Percentiles rank a stretch among this genome's conserved stretches.
phyloP scores from a whole-genome alignment of 2,113 vertebrate genomes.

The Anoplopoma fimbria region DNA sequence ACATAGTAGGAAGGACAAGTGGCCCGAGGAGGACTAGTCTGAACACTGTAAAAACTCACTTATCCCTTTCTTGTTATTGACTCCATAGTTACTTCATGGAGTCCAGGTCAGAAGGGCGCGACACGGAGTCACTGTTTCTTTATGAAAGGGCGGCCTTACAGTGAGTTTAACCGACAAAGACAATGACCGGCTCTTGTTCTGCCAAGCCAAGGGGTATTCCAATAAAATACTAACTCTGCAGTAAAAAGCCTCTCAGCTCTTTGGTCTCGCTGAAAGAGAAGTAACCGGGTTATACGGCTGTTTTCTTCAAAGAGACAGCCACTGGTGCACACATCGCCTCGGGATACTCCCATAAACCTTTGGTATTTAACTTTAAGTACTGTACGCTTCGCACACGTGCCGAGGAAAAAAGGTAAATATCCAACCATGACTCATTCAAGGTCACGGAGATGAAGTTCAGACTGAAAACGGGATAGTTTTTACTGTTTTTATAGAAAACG shows the following conservation, averaged over 20 bases:
- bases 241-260: constrained; percentile 54
- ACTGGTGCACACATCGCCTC: constrained; percentile 24
- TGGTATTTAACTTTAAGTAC: constrained; percentile 40
- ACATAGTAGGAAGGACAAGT: constrained; percentile 2
- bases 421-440: constrained; percentile 28
- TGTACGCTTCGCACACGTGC: constrained; percentile 15
- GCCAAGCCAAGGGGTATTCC: constrained; percentile 35
- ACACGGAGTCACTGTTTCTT: constrained; percentile 12
- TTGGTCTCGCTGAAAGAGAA: constrained; percentile 25
- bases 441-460: constrained; percentile 9
- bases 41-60: constrained; percentile 35
- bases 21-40: background rate
- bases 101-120: constrained; percentile 29
- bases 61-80: constrained; percentile 37
- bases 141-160: constrained; percentile 10
- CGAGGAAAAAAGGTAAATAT: constrained; percentile 14
- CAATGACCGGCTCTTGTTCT: constrained; percentile 45
- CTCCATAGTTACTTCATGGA: constrained; percentile 28
- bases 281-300: constrained; percentile 26
- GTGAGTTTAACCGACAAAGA: constrained; percentile 34
- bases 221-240: constrained; percentile 59
- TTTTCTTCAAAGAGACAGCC: constrained; percentile 61
- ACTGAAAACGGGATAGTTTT: constrained; percentile 4
- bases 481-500: background rate
- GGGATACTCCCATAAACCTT: constrained; percentile 54